Evolutionary conservation across 1,140 invertebrate species (phyloP).

Genomic region (Panulirus ornatus): DNA sequence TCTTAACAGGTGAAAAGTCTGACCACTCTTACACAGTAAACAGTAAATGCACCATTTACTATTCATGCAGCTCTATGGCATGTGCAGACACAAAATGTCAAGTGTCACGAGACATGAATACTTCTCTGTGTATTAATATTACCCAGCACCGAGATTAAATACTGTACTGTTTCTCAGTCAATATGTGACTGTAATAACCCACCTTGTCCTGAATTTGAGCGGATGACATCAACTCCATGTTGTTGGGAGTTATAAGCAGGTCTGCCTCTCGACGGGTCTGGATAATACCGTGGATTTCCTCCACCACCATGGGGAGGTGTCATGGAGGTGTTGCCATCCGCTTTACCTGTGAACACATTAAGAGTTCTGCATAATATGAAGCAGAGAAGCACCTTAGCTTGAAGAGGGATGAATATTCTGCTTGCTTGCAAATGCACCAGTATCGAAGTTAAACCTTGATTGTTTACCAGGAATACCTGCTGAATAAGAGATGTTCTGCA

Average conservation of each 20-base stretch:
- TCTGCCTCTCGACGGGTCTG: slow-evolving; percentile 69
- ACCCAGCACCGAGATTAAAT: background rate
- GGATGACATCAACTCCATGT: slow-evolving; percentile 75
- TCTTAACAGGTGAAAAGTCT: background rate
- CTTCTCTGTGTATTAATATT: background rate
- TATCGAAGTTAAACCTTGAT: slow-evolving; percentile 2
- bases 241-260: slow-evolving; percentile 73
- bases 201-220: slow-evolving; percentile 75
- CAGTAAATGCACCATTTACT: background rate
- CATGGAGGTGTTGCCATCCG: slow-evolving; percentile 62
- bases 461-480: slow-evolving; percentile 7
- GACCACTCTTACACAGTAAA: background rate
- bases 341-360: slow-evolving; percentile 64
- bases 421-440: slow-evolving; percentile 34
- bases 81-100: background rate
- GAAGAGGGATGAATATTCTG: slow-evolving; percentile 10
- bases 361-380: slow-evolving; percentile 24
- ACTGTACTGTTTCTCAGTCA: background rate
- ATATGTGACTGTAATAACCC: slow-evolving; percentile 33
- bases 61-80: background rate
- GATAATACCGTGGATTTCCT: slow-evolving; percentile 74
- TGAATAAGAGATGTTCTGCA: background rate
- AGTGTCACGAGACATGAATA: background rate
- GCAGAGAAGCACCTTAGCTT: slow-evolving; percentile 35
- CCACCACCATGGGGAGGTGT: slow-evolving; percentile 66